Conservation (phyloP, 2,888 invertebrate genomes). For the Germaria angustata region DNA sequence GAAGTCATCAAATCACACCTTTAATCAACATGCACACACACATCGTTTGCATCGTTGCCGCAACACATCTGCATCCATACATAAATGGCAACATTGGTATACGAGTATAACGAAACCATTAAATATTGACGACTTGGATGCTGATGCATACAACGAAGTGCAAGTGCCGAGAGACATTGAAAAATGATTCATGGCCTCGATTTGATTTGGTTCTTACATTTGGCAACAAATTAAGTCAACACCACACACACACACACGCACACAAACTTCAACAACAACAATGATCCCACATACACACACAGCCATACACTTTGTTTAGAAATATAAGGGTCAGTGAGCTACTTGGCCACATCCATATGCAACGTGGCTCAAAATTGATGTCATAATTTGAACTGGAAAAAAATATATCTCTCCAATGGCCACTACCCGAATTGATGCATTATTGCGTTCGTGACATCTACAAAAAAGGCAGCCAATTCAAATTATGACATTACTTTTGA, state of each 20-base stretch:
- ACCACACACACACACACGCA: not conserved
- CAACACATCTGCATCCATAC: not conserved
- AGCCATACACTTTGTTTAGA: not conserved
- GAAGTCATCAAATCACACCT: constrained; percentile 67
- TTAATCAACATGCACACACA: constrained; percentile 34
- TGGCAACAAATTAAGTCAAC: not conserved
- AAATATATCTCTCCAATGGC: no score
- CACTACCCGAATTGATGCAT: no score
- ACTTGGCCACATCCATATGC: not conserved
- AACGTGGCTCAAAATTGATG: no score
- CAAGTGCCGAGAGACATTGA: constrained; percentile 63
- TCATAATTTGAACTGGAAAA: no score
- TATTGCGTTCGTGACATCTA: no score
- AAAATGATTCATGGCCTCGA: constrained; percentile 63
- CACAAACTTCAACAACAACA: not conserved
- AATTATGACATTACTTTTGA: no score
- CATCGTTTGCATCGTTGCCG: no score
- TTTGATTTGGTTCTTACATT: constrained; percentile 11
- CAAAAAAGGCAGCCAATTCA: no score
- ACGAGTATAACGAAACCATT: not conserved
- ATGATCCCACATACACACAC: not conserved
- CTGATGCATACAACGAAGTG: constrained; percentile 33
- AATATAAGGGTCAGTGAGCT: not conserved
- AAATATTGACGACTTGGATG: constrained; percentile 3
- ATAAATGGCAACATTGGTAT: not conserved